Evolutionary conservation across 2,888 invertebrate species (phyloP), one percentile per base, ranked within the genome.

Genomic region (Poecilus cupreus): DNA sequence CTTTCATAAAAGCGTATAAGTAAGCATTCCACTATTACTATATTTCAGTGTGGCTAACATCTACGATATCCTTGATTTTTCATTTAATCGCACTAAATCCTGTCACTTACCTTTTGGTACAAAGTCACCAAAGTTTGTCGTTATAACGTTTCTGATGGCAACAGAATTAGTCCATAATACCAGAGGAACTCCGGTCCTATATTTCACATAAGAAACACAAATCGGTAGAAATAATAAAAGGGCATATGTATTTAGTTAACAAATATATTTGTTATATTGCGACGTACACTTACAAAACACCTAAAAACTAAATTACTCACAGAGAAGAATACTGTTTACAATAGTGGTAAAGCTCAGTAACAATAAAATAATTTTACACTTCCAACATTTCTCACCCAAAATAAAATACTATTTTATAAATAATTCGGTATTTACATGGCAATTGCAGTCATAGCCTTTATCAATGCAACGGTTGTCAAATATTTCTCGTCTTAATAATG

Each of bases 201-300:
- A n/a, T n/a, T n/a, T n/a, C n/a, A n/a, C n/a, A n/a, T n/a, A n/a
- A n/a, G n/a, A n/a, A n/a, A n/a, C n/a, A n/a, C n/a, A n/a, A n/a
- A n/a, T n/a, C n/a, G 26, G 26, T 26, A 26, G 3, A 26, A 26
- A 24, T 11, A 24, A n/a, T 2, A 37, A 37, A 64, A 64, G 5
- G 16, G 26, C 24, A 10, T 26, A 64, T 2, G 37, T 24, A 37
- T 64, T 32, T 80, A 37, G 20, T 24, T 39, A 57, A 80, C 72
- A 80, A 80, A 80, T 74, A 57, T 80, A 80, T 80, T 80, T 80
- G 74, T 80, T 80, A 74, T 74, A 80, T 80, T 80, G 80, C 80
- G 24, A 22, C 57, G 57, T 72, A 72, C 43, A 74, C 54, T n/a
- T 80, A 80, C 43, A 57, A 57, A 43, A 72, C 11, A 80, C 16